These are phyloP conservation scores for Todus mexicanus DNA, from an alignment of 2,797 vertebrate species.

Conservation along the genomic window DNA sequence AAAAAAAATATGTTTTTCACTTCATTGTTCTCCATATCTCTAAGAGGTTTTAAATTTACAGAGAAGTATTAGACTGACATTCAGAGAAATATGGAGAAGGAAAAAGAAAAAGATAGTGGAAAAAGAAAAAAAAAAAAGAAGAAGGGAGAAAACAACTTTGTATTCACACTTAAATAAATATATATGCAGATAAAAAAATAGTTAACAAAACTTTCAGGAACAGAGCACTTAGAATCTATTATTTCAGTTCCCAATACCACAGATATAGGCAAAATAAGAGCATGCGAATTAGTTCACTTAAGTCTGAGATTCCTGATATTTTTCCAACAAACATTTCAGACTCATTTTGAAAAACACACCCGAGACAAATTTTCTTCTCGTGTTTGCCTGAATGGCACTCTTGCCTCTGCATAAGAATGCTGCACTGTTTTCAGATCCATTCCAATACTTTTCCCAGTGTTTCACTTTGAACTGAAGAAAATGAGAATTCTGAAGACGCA, in stretches of 20 bases:
- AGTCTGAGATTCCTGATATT: neutral
- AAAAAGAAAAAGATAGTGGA: neutral
- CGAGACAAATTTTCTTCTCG: slow-evolving; percentile 3
- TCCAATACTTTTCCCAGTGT: slow-evolving; percentile 33
- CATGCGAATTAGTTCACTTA: neutral
- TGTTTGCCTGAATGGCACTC: neutral
- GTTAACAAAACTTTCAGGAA: neutral
- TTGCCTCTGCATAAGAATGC: neutral
- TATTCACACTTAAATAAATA: neutral
- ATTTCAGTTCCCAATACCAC: neutral
- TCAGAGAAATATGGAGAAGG: neutral
- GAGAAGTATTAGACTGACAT: neutral
- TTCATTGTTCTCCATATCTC: neutral
- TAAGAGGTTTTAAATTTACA: neutral
- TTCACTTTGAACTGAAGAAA: slow-evolving; percentile 11
- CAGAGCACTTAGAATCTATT: neutral
- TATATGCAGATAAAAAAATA: neutral
- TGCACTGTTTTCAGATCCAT: slow-evolving; percentile 17
- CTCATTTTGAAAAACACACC: neutral
- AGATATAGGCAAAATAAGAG: neutral
- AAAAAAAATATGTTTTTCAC: neutral
- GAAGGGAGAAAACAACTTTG: neutral
- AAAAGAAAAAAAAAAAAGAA: neutral
- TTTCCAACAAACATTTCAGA: neutral
- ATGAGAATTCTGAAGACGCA: slow-evolving; percentile 15